Evolutionary conservation across 2,888 invertebrate genomes (phyloP).

Genomic region (Abscondita cerata): DNA sequence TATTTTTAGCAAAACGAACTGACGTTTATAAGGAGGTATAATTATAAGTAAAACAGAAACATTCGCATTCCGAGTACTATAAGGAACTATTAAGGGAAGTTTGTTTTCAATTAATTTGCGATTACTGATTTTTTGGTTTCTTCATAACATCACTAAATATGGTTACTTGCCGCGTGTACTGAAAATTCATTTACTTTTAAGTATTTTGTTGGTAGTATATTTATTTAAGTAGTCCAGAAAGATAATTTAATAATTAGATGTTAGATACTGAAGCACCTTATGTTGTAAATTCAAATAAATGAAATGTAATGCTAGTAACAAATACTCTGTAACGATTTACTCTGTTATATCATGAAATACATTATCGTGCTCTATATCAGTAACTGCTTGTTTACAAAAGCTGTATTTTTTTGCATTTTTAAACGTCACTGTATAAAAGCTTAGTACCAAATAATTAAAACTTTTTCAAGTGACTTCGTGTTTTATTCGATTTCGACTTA

Average conservation of each 20-base stretch:
- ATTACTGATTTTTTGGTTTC: conserved; percentile 22
- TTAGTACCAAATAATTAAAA: conserved; percentile 23
- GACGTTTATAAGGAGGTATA: not conserved
- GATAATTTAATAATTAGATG: conserved; percentile 6
- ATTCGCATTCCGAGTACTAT: too few species aligned
- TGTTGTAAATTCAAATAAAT: conserved; percentile 3
- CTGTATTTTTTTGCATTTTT: conserved; percentile 24
- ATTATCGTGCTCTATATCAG: not conserved
- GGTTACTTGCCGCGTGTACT: not conserved
- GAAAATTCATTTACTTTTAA: conserved; percentile 6
- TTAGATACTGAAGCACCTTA: conserved; percentile 6
- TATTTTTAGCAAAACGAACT: not conserved
- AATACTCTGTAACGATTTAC: conserved; percentile 12
- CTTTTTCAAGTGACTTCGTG: too few species aligned
- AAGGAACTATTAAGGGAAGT: too few species aligned
- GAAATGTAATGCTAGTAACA: conserved; percentile 5
- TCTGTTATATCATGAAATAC: conserved; percentile 1
- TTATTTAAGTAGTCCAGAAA: conserved; percentile 8
- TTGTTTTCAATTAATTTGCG: too few species aligned
- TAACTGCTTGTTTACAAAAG: not conserved
- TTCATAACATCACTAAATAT: conserved; percentile 6
- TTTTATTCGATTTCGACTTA: too few species aligned
- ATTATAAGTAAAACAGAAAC: not conserved
- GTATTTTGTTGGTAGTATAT: conserved; percentile 8
- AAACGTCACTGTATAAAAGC: conserved; percentile 25